Base-by-base conservation (phyloP, 2,888 invertebrate genomes). In the Drosophila mimica region DNA sequence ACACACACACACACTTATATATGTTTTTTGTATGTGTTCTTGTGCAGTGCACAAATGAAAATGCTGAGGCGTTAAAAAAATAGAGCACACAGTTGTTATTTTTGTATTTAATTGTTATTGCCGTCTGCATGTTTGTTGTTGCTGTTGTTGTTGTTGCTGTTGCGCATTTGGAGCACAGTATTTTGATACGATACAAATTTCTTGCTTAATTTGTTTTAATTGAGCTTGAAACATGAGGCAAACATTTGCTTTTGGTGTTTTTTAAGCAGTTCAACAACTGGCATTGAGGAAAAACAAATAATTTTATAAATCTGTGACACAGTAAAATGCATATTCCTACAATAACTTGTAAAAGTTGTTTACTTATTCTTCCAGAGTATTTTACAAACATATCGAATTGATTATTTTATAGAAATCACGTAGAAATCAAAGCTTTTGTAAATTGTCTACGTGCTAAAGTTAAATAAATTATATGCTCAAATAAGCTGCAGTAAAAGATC, bases 51-150 rank as follows among this genome's bases (percentile, higher is more conserved):
- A 79, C 76, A 79, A 76, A 72, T 80, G 65, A 82, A 86, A 88
- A 87, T 77, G 87, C 87, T 87, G 89, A 88, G 88, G 85, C 87
- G 89, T 89, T 88, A 85, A 83, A 79, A 87, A 88, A 86, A 85
- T 85, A 86, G 89, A 88, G 83, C 85, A 70, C 82, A 83, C 82
- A 83, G 81, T 81, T 84, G 79, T 88, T 85, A 88, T 88, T 88
- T 74, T 83, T 86, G 78, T 79, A 72, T 83, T 88, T 86, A 86
- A 85, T 85, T 85, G 82, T 82, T 88, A 88, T 85, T 88, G 80
- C 76, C 46, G 73, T 73, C 54, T 64, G 70, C 76, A 70, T 46
- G 74, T 70, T 59, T 84, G 68, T 74, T 85, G 67, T 64, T 59
- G 58, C 8, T 69, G 54, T 36, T 71, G 62, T 20, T 63, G 28